These are phyloP conservation scores for Cerastis rubricosa DNA, from an alignment of 2,888 invertebrate species.

Conservation along the genomic window DNA sequence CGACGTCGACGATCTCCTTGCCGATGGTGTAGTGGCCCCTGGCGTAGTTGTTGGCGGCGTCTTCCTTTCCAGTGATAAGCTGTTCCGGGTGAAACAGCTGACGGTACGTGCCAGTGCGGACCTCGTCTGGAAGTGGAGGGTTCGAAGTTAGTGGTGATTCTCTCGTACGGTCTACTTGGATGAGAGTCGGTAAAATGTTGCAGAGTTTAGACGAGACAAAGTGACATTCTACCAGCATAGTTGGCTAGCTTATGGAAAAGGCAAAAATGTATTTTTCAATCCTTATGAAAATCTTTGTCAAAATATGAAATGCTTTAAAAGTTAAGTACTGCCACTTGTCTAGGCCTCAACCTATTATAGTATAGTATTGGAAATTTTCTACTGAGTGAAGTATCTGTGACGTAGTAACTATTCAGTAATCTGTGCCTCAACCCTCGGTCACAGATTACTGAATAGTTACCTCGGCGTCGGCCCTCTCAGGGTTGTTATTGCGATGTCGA, in stretches of 20 bases:
- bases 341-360: accelerated
- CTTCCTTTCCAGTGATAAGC: constrained; percentile 97
- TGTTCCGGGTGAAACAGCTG: constrained; percentile 97
- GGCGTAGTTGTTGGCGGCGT: constrained; percentile 98
- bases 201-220: no score
- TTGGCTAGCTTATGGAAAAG: no score
- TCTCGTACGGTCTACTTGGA: background rate
- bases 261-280: background rate
- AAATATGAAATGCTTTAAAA: background rate
- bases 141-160: background rate
- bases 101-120: constrained; percentile 95
- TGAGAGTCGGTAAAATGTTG: background rate
- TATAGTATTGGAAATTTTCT: no score
- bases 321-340: background rate
- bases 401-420: no score
- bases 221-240: no score
- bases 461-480: background rate
- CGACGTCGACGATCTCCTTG: constrained; percentile 96
- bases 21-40: constrained; percentile 98
- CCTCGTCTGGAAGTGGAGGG: constrained; percentile 91
- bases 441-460: no score
- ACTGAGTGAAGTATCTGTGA: no score
- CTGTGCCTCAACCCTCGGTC: no score
- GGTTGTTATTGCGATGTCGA: background rate
- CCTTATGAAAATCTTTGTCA: background rate